These are phyloP conservation scores for Chrysopa pallens DNA, from an alignment of 1,140 invertebrate genomes.

Conservation along the genomic window DNA sequence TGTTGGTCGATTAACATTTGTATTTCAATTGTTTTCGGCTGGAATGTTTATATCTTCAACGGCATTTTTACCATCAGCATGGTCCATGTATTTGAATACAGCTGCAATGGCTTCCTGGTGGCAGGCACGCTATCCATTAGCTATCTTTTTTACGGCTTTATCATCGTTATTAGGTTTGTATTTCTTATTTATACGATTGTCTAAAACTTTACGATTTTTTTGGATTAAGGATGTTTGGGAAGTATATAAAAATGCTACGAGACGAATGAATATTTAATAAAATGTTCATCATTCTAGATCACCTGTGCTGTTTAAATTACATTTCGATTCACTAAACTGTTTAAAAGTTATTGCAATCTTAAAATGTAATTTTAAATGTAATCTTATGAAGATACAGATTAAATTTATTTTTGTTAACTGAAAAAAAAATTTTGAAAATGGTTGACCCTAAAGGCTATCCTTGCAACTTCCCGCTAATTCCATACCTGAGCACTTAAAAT, in stretches of 20 bases:
- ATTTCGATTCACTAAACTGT: no score
- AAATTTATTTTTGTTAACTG: no score
- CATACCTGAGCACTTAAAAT: no score
- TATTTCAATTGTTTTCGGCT: constrained; percentile 66
- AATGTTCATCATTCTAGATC: no score
- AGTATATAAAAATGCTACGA: not conserved
- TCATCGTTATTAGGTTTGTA: constrained; percentile 42
- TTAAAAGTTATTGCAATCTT: no score
- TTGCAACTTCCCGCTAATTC: no score
- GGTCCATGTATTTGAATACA: constrained; percentile 71
- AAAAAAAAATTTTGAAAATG: no score
- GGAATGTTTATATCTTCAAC: constrained; percentile 83
- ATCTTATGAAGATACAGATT: no score
- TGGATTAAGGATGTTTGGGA: no score
- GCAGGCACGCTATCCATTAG: constrained; percentile 53
- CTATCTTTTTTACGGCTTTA: constrained; percentile 66
- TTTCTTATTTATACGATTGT: not conserved
- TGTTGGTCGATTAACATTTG: constrained; percentile 65
- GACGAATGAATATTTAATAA: not conserved
- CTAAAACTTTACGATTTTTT: constrained; percentile 7
- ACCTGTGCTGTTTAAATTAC: no score
- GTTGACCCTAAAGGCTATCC: no score
- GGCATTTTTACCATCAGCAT: constrained; percentile 85
- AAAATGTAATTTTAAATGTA: no score
- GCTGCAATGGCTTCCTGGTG: constrained; percentile 77